These are phyloP conservation scores for Alentia gelatinosa DNA, from an alignment of 2,888 invertebrate genomes.

Conservation along the genomic window DNA sequence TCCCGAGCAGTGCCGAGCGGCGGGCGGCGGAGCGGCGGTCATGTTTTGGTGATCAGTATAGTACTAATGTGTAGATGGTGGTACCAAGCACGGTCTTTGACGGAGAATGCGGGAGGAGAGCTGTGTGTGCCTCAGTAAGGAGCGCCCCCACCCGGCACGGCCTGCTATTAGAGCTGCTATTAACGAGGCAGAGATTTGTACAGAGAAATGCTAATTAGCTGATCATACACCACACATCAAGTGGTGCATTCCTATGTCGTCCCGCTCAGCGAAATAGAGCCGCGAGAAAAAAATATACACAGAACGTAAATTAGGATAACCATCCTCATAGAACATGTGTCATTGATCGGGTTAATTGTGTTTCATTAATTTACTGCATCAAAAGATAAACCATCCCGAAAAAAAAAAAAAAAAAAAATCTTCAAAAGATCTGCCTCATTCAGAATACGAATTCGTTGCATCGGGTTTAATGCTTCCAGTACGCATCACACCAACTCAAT, in stretches of 20 bases:
- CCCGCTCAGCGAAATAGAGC: neutral
- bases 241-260: neutral
- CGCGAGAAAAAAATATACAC: neutral
- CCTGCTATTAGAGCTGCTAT: neutral
- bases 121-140: too few species aligned
- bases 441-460: too few species aligned
- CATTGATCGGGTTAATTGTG: too few species aligned
- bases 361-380: too few species aligned
- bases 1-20: neutral
- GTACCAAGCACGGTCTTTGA: neutral
- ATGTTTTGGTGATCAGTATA: conserved; percentile 6
- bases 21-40: neutral
- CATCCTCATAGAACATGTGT: too few species aligned
- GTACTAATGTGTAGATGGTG: neutral
- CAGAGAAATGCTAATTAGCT: neutral
- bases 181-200: neutral
- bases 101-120: too few species aligned
- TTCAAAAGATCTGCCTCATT: too few species aligned
- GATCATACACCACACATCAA: neutral
- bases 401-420: too few species aligned
- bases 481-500: too few species aligned
- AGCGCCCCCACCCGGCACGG: neutral
- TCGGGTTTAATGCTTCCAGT: too few species aligned
- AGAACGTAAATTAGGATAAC: too few species aligned
- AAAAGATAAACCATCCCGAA: too few species aligned